Percentiles rank a stretch among this genome's conserved stretches.
phyloP scores from a whole-genome alignment of 2,888 invertebrate species.

The Anthophora plumipes region DNA sequence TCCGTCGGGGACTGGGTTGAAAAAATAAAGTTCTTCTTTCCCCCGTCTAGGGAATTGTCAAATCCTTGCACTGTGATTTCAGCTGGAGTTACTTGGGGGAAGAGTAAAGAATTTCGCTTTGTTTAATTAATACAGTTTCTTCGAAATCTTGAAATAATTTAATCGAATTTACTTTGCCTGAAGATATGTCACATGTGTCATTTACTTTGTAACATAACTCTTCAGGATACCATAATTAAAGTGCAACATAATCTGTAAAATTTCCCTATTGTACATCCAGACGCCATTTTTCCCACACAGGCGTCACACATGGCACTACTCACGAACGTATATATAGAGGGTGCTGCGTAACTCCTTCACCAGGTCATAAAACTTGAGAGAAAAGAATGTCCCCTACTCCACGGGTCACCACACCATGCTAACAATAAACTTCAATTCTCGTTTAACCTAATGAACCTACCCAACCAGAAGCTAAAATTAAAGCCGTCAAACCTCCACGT shows the following conservation, averaged over 20 bases:
- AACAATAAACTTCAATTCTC: not conserved
- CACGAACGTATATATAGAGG: not conserved
- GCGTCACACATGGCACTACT: not conserved
- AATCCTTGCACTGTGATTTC: not conserved
- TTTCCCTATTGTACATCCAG: no score
- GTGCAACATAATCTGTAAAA: no score
- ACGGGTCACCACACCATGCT: not conserved
- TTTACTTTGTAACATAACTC: no score
- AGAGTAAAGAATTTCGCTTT: not conserved
- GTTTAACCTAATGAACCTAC: not conserved
- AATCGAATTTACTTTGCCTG: no score
- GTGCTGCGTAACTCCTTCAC: not conserved
- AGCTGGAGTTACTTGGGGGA: not conserved
- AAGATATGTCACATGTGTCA: no score
- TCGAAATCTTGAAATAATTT: not conserved
- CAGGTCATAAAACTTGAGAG: not conserved
- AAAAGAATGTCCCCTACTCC: not conserved
- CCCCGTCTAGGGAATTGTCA: not conserved
- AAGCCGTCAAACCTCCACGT: not conserved
- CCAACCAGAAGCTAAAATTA: not conserved
- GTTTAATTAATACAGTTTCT: not conserved
- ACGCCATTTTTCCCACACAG: not conserved
- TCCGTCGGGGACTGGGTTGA: conserved; percentile 18
- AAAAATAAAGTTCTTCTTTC: conserved; percentile 21
- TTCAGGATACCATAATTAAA: no score